Base-by-base conservation (phyloP, 2,888 invertebrate species). In the Spilarctia lutea region DNA sequence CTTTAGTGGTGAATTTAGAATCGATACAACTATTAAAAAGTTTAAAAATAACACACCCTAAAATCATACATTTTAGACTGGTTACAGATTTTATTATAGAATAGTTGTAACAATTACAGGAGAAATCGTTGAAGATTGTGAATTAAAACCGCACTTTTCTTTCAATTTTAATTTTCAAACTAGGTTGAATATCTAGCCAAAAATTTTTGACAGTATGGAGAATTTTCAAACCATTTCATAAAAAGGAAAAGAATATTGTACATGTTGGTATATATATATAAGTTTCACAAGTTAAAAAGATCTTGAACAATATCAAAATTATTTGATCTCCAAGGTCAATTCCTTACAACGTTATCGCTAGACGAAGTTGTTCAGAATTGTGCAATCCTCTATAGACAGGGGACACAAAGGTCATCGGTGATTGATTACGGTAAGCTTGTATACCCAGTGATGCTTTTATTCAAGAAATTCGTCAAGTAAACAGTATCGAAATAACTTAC, bases 361-460 rank as follows among this genome's bases (percentile, higher is more conserved):
- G 13, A 24, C 27, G 63, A 75, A 75, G 71, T 71, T 71, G 27
- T 67, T 20, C 56, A 74, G 42, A 56, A 48, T 45, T 71, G 63
- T 60, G 60, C 67, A 66, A 60, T 71, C 20, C 30, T 71, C 56
- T 27, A 45, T n/a, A 33, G 60, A 67, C 33, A 39, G 42, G 65
- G 71, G 6, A 30, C 35, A 35, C 27, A 30, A 45, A 70, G 74
- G 74, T 71, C 70, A 66, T 70, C 30, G 35, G 68, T 74, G 70
- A 74, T 74, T 74, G 74, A 74, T 74, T 66, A 66, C 66, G 20
- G n/a, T 68, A 35, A 30, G 63, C 27, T 74, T n/a, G 33, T 60
- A 69, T 66, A 33, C 33, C 39, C 33, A 68, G 48, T 68, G 27
- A 65, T 73, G 63, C 33, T 69, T 68, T 65, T 68, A 33, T 30